phyloP scores from a whole-genome alignment of 1,140 invertebrate genomes.

The Notospermus geniculatus region DNA sequence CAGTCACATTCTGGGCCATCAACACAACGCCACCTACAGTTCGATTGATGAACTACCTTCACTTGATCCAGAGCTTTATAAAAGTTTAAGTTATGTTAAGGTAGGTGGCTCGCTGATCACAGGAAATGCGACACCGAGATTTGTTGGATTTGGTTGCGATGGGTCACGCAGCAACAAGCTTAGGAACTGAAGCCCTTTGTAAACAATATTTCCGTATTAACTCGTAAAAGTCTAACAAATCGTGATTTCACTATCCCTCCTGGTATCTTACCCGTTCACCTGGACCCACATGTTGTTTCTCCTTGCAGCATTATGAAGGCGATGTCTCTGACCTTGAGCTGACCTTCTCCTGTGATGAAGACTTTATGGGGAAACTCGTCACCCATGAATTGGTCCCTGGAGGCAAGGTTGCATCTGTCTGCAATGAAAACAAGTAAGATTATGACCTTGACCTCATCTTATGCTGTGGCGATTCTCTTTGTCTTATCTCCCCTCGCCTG shows the following conservation, averaged over 20 bases:
- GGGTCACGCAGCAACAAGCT: too few species aligned
- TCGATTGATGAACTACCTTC: slow-evolving; percentile 97
- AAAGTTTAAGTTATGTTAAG: slow-evolving; percentile 95
- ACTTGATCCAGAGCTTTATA: slow-evolving; percentile 92
- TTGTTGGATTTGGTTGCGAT: not conserved
- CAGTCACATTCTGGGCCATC: slow-evolving; percentile 91
- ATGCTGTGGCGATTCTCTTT: too few species aligned
- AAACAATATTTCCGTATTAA: too few species aligned
- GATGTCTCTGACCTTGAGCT: slow-evolving; percentile 91
- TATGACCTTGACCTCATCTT: slow-evolving; percentile 88
- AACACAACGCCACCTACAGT: slow-evolving; percentile 84
- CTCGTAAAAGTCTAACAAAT: too few species aligned
- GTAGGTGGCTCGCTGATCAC: slow-evolving; percentile 31
- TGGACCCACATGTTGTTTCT: not conserved
- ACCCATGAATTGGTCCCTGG: slow-evolving; percentile 77
- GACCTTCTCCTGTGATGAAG: slow-evolving; percentile 96
- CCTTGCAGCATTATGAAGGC: slow-evolving; percentile 76
- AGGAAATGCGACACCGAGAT: not conserved
- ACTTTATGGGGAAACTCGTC: slow-evolving; percentile 74
- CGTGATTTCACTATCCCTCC: too few species aligned
- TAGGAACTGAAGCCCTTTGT: not conserved
- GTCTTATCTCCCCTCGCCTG: too few species aligned
- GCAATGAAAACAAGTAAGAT: slow-evolving; percentile 91
- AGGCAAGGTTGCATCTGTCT: slow-evolving; percentile 87
- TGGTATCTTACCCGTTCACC: too few species aligned